phyloP scores from a whole-genome alignment of 2,113 vertebrate species.

The Labrus mixtus region DNA sequence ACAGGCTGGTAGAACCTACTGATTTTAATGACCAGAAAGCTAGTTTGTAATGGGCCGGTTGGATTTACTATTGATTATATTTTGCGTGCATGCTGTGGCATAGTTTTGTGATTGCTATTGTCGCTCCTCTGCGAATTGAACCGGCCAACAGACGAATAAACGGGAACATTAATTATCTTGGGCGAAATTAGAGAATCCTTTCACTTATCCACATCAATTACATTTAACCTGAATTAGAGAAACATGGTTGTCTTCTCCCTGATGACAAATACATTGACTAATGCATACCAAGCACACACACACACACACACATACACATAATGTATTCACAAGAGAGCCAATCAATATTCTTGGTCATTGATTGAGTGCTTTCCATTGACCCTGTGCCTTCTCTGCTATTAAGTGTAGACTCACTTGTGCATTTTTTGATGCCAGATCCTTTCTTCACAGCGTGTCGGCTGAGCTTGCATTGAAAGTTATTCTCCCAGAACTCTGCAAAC shows the following conservation, averaged over 20 bases:
- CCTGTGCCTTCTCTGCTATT: slow-evolving; percentile 9
- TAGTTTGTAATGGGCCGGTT: slow-evolving; percentile 65
- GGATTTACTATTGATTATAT: slow-evolving; percentile 73
- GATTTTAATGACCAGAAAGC: slow-evolving; percentile 65
- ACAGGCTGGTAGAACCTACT: slow-evolving; percentile 33
- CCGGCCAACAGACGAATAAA: slow-evolving; percentile 30
- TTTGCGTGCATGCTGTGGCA: slow-evolving; percentile 46
- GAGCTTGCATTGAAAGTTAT: slow-evolving; percentile 97
- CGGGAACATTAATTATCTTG: slow-evolving; percentile 43
- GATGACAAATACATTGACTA: slow-evolving; percentile 30
- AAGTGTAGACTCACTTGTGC: slow-evolving; percentile 90
- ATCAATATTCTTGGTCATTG: slow-evolving; percentile 46
- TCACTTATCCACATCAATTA: slow-evolving; percentile 47
- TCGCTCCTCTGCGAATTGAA: slow-evolving; percentile 54
- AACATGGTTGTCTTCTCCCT: slow-evolving; percentile 25
- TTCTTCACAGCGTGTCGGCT: slow-evolving; percentile 93
- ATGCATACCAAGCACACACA: slow-evolving; percentile 15
- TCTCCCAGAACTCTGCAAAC: slow-evolving; percentile 98
- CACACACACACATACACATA: background rate
- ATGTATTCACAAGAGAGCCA: slow-evolving; percentile 25
- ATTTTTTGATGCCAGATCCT: slow-evolving; percentile 94
- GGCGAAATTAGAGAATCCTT: slow-evolving; percentile 47
- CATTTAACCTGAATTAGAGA: slow-evolving; percentile 43
- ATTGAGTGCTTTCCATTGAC: slow-evolving; percentile 34
- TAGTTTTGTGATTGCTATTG: slow-evolving; percentile 60